phyloP scores from a whole-genome alignment of 2,888 invertebrate species.

The Oxycera nigricornis region DNA sequence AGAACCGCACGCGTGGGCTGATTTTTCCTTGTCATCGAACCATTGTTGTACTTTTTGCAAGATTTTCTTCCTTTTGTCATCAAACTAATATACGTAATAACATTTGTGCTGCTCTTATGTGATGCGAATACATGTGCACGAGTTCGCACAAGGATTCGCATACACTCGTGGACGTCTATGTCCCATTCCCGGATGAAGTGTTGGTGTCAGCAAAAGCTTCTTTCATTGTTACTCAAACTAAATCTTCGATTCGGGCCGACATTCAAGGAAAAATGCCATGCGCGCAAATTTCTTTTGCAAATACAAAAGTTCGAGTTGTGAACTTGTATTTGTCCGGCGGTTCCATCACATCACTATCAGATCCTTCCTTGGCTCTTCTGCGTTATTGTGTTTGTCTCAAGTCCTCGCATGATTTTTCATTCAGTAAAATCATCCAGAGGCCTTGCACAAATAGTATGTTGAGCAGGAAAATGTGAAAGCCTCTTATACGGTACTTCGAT shows the following conservation, averaged over 20 bases:
- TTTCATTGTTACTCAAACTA: not conserved
- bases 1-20: constrained; percentile 19
- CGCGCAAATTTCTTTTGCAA: constrained; percentile 18
- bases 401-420: constrained; percentile 29
- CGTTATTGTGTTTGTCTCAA: constrained; percentile 8
- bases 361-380: not conserved
- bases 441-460: constrained; percentile 13
- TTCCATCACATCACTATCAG: not conserved
- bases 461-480: not conserved
- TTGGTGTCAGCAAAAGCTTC: constrained; percentile 15
- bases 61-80: not conserved
- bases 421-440: constrained; percentile 28
- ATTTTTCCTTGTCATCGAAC: constrained; percentile 3
- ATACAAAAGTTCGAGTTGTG: not conserved
- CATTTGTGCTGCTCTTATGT: not conserved
- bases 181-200: not conserved
- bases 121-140: not conserved
- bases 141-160: not conserved
- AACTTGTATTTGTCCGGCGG: not conserved
- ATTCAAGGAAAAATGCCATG: constrained; percentile 5
- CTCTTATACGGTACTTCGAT: not conserved
- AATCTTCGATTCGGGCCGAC: constrained; percentile 3
- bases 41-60: constrained; percentile 15
- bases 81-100: not conserved
- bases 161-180: not conserved